These are phyloP conservation scores for Dipodomys stephensi DNA, from an alignment of 2,113 vertebrate genomes.

Conservation along the genomic window DNA sequence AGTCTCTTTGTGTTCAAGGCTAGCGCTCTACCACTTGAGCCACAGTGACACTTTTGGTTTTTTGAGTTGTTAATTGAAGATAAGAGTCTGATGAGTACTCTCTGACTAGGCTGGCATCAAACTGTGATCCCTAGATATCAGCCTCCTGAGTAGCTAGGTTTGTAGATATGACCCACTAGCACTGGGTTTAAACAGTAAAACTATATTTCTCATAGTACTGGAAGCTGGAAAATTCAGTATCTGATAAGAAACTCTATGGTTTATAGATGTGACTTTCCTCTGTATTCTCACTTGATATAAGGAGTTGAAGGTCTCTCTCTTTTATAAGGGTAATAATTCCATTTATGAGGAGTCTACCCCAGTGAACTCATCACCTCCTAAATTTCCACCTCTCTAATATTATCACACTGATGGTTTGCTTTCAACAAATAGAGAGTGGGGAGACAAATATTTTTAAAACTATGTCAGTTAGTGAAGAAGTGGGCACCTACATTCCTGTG, in stretches of 20 bases:
- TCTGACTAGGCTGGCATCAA: too few relatives aligned
- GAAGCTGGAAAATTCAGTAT: not conserved
- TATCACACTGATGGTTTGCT: not conserved
- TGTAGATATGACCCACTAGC: too few relatives aligned
- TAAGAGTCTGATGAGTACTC: too few relatives aligned
- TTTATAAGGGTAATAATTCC: not conserved
- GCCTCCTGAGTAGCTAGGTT: too few relatives aligned
- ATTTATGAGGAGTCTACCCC: fast-evolving
- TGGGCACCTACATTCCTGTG: not conserved
- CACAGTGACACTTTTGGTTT: too few relatives aligned
- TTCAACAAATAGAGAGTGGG: not conserved
- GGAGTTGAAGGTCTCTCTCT: not conserved
- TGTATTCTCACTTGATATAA: not conserved
- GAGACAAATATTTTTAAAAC: not conserved
- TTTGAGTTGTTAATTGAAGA: too few relatives aligned
- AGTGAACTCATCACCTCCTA: not conserved
- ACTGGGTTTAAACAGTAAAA: too few relatives aligned
- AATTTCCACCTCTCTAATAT: too few relatives aligned
- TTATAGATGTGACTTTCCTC: not conserved
- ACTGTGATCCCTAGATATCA: too few relatives aligned
- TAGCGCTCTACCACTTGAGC: too few relatives aligned
- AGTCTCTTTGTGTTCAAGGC: too few relatives aligned
- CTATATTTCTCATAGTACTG: not conserved
- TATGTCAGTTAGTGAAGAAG: not conserved
- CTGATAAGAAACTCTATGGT: not conserved